These are phyloP conservation scores for Cercopithecus mona DNA, from an alignment of 2,113 vertebrate genomes.

Conservation along the genomic window DNA sequence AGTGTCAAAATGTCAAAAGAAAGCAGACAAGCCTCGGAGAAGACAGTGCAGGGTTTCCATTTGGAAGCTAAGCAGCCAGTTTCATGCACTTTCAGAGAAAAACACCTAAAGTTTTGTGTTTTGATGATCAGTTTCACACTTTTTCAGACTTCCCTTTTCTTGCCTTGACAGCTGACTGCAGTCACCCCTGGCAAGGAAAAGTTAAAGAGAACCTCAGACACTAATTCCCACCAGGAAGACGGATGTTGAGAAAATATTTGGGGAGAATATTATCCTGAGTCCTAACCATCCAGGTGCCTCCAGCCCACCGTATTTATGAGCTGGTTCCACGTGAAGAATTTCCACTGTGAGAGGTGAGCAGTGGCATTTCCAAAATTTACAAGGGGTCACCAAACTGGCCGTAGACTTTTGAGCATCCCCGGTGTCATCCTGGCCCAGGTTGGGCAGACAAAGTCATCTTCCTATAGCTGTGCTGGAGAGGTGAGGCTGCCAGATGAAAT, in stretches of 20 bases:
- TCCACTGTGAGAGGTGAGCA: background rate
- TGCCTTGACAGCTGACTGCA: background rate
- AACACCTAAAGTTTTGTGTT: background rate
- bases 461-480: rapidly evolving
- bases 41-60: background rate
- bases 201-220: background rate
- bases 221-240: too few species aligned
- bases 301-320: rapidly evolving
- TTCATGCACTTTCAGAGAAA: background rate
- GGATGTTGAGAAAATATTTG: too few species aligned
- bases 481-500: rapidly evolving
- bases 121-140: background rate
- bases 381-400: rapidly evolving
- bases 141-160: background rate
- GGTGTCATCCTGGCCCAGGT: background rate
- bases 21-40: background rate
- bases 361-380: background rate
- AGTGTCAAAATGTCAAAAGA: background rate
- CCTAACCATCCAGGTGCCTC: rapidly evolving
- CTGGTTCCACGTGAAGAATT: background rate
- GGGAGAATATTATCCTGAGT: background rate
- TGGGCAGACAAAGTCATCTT: background rate
- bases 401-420: rapidly evolving
- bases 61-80: background rate
- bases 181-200: background rate